Evolutionary conservation across 2,888 invertebrate species (phyloP).

Genomic region (Machimus rusticus): DNA sequence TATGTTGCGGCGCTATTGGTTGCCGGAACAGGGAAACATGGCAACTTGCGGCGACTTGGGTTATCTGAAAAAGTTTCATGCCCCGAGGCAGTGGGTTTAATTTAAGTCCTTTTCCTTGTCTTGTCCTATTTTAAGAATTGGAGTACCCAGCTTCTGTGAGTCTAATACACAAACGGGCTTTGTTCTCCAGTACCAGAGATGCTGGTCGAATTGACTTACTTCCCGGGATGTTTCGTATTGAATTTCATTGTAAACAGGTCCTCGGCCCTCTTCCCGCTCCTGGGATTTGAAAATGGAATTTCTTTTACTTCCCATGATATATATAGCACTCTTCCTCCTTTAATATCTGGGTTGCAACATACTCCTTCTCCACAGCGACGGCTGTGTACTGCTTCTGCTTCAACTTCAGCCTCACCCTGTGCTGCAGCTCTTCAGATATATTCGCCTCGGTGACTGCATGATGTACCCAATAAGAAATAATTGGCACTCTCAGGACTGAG

Average conservation of each 20-base stretch:
- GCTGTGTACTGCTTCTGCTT: neutral
- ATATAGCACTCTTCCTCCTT: neutral
- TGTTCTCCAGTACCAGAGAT: neutral
- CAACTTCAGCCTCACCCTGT: neutral
- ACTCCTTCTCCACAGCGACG: neutral
- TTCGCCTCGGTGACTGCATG: neutral
- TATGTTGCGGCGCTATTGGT: slow-evolving; percentile 3
- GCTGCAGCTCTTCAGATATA: neutral
- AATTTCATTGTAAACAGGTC: neutral
- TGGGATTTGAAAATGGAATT: neutral
- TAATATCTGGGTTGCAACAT: neutral
- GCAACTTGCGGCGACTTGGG: neutral
- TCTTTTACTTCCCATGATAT: neutral
- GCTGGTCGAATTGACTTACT: slow-evolving; percentile 11
- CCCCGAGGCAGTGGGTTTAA: neutral
- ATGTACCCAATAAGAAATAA: neutral
- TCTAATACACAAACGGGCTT: slow-evolving; percentile 7
- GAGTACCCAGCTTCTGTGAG: neutral
- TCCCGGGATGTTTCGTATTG: neutral
- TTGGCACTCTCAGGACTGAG: neutral
- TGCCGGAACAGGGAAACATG: neutral
- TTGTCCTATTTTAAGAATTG: slow-evolving; percentile 11
- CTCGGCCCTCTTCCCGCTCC: neutral
- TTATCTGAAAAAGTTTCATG: slow-evolving; percentile 19
- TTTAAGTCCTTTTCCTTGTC: slow-evolving; percentile 24